Conservation (phyloP, 2,113 vertebrate species). For the Syrmaticus mikado region DNA sequence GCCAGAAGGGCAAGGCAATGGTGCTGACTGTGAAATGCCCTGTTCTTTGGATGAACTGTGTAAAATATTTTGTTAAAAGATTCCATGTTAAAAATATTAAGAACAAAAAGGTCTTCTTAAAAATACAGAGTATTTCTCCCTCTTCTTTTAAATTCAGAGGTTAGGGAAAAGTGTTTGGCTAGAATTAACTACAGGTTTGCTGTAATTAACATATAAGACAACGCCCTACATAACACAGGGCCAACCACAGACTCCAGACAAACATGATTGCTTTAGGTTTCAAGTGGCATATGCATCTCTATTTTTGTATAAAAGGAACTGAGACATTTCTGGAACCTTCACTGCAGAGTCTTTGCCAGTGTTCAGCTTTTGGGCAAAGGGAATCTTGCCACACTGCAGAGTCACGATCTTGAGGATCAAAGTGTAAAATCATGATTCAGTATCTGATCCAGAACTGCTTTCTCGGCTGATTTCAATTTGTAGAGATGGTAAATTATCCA, state of each 20-base stretch:
- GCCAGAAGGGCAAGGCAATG: slow-evolving; percentile 76
- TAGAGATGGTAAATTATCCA: slow-evolving; percentile 95
- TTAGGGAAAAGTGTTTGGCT: slow-evolving; percentile 37
- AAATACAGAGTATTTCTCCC: slow-evolving; percentile 72
- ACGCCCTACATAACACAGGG: slow-evolving; percentile 63
- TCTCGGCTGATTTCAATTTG: slow-evolving; percentile 98
- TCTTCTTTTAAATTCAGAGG: slow-evolving; percentile 73
- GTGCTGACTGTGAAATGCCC: slow-evolving; percentile 65
- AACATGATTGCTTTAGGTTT: slow-evolving; percentile 40
- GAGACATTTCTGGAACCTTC: slow-evolving; percentile 21
- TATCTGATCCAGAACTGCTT: slow-evolving; percentile 93
- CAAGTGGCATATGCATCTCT: slow-evolving; percentile 30
- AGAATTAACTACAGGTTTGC: slow-evolving; percentile 61
- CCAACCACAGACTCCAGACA: slow-evolving; percentile 54
- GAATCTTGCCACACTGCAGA: slow-evolving; percentile 18
- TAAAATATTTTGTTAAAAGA: slow-evolving; percentile 77
- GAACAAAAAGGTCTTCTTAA: slow-evolving; percentile 72
- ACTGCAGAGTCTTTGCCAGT: slow-evolving; percentile 46
- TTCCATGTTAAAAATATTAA: slow-evolving; percentile 75
- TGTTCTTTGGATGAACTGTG: slow-evolving; percentile 76
- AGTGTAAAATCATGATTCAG: slow-evolving; percentile 86
- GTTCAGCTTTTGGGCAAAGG: slow-evolving; percentile 9
- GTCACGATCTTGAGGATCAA: slow-evolving; percentile 2
- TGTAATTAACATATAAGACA: slow-evolving; percentile 51
- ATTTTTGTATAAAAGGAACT: slow-evolving; percentile 30